phyloP scores from a whole-genome alignment of 2,113 vertebrate species.

The Mormoops blainvillei region DNA sequence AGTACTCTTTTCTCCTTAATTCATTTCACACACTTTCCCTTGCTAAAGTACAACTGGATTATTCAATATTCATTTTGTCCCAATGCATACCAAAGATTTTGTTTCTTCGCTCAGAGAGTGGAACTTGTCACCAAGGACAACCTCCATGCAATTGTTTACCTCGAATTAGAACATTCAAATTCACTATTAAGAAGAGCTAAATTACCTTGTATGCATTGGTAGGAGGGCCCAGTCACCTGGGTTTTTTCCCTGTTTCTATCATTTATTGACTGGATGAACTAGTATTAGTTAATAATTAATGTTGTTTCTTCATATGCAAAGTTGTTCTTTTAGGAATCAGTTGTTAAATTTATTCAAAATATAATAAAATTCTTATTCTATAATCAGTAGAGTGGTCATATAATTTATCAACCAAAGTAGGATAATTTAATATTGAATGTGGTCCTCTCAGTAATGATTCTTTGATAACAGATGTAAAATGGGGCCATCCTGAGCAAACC shows the following conservation, averaged over 20 bases:
- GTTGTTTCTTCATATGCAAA: background rate
- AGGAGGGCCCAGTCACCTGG: background rate
- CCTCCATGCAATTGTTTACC: background rate
- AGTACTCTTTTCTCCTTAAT: background rate
- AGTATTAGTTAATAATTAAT: background rate
- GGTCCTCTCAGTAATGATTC: background rate
- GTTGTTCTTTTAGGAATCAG: background rate
- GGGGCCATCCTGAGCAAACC: background rate
- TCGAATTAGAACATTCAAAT: slow-evolving; percentile 5
- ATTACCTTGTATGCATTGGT: background rate
- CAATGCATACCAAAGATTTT: background rate
- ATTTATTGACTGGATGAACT: background rate
- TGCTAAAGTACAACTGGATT: background rate
- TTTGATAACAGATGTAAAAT: background rate
- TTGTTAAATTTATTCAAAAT: background rate
- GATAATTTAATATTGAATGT: background rate
- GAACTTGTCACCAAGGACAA: background rate
- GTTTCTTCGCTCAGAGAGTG: background rate
- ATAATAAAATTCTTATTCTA: background rate
- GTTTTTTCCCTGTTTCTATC: background rate
- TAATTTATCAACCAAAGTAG: background rate
- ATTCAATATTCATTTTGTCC: background rate
- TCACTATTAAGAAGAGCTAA: background rate
- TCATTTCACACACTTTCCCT: background rate
- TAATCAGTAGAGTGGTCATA: background rate